These are phyloP conservation scores for Andrena bucephala DNA, from an alignment of 2,888 invertebrate species.

Conservation along the genomic window DNA sequence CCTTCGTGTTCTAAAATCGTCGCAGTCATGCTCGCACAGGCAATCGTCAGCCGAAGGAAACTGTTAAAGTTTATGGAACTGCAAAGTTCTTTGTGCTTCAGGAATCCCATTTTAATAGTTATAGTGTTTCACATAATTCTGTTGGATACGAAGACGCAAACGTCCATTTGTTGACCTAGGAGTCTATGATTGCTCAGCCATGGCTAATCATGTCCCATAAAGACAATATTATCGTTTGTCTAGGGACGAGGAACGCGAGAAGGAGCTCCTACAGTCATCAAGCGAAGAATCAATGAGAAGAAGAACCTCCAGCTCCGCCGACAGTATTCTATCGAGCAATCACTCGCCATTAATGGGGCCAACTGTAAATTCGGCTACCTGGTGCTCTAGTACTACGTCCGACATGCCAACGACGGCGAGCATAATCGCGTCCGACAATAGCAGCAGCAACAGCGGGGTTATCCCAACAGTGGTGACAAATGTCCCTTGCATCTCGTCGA, in stretches of 20 bases:
- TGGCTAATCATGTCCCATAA: background rate
- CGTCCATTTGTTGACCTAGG: background rate
- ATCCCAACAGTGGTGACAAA: constrained; percentile 82
- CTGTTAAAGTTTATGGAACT: no score
- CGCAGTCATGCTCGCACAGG: no score
- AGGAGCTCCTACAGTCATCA: constrained; percentile 88
- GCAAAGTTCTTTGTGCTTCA: no score
- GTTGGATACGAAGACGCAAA: background rate
- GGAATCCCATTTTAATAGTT: no score
- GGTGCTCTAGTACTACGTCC: constrained; percentile 83
- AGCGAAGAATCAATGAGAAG: constrained; percentile 88
- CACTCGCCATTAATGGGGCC: constrained; percentile 84
- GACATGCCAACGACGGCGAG: constrained; percentile 74
- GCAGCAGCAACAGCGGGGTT: constrained; percentile 74
- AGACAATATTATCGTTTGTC: constrained; percentile 52
- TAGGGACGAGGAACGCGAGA: constrained; percentile 89
- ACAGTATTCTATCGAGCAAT: constrained; percentile 87
- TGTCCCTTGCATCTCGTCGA: constrained; percentile 78
- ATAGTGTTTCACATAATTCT: no score
- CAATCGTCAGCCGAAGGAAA: no score
- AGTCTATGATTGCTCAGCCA: no score
- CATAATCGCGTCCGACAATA: constrained; percentile 73
- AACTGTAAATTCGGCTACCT: constrained; percentile 79
- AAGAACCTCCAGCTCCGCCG: constrained; percentile 88
- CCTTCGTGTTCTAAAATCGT: no score